Evolutionary conservation across 2,888 invertebrate species (phyloP).

Genomic region (Pediacus dermestoides): DNA sequence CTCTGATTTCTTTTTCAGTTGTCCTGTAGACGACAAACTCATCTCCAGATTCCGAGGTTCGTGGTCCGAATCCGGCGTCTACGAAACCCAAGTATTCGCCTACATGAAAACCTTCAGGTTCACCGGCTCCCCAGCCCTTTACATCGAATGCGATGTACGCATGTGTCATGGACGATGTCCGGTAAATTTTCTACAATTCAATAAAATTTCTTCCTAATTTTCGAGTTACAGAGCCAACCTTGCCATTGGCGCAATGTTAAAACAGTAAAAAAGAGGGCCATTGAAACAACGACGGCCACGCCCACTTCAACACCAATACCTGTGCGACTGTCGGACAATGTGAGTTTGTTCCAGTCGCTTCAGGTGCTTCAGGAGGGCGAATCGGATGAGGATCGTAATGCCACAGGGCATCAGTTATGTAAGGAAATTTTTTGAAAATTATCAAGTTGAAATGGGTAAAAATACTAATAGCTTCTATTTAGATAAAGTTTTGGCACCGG

Average conservation of each 20-base stretch:
- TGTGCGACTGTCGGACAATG: slow-evolving; percentile 73
- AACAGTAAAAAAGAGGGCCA: slow-evolving; percentile 71
- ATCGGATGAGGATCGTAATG: slow-evolving; percentile 57
- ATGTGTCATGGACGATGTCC: slow-evolving; percentile 96
- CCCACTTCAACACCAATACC: slow-evolving; percentile 37
- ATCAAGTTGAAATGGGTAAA: no score
- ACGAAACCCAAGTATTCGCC: slow-evolving; percentile 90
- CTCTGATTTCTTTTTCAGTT: slow-evolving; percentile 52
- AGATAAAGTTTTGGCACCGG: no score
- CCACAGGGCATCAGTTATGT: no score
- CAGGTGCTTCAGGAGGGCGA: slow-evolving; percentile 85
- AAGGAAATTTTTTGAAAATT: no score
- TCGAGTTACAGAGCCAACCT: slow-evolving; percentile 83
- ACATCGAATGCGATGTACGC: slow-evolving; percentile 90
- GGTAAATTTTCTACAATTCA: no score
- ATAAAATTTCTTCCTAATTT: slow-evolving; percentile 7
- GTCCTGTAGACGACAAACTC: slow-evolving; percentile 88
- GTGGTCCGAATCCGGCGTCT: slow-evolving; percentile 87
- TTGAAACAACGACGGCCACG: slow-evolving; percentile 49
- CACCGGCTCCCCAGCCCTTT: slow-evolving; percentile 89
- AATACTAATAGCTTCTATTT: no score
- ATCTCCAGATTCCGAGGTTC: slow-evolving; percentile 89
- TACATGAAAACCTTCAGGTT: slow-evolving; percentile 94
- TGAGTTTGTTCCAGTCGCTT: slow-evolving; percentile 84
- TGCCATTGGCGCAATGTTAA: slow-evolving; percentile 92